Base-by-base conservation (phyloP, 2,113 vertebrate species). In the Cynocephalus volans region DNA sequence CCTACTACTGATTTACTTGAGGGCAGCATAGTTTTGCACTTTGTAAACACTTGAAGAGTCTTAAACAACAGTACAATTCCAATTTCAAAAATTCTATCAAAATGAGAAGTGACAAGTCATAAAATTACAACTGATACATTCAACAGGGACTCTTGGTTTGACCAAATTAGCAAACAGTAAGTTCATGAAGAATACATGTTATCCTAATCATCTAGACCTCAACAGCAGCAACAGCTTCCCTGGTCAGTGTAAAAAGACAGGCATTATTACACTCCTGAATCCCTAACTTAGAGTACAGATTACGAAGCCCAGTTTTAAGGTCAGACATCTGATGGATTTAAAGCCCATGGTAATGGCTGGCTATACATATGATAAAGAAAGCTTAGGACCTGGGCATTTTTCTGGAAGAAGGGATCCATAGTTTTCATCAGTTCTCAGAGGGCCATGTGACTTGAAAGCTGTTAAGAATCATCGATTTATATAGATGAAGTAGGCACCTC, bases 61-160 rank as follows among this genome's bases (percentile, higher is more conserved):
- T 86, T 81, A 86, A 69, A 70, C 17, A 50, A 82, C 11, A 81
- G 6, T 54, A 65, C 3, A 89, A 82, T 75, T 87, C 52, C n/a
- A 69, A 60, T 75, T 96, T 76, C 52, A 86, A 92, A 86, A 41
- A 85, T 50, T 58, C 62, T 76, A 24, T 64, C n/a, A 76, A 79
- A 90, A 24, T 50, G 64, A 67, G 26, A 84, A 83, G 23, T 56
- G 10, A 56, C 12, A n/a, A 36, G 11, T 82, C 48, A 33, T 52
- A 82, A 75, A 90, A 72, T 41, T 50, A 28, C 15, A 92, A 45
- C 18, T 81, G 14, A 11, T 65, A 15, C 26, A 93, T 83, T 31
- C 26, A 86, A n/a, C 36, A 50, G 15, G 50, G 54, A 72, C 12
- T 12, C 18, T 69, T 36, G 45, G 15, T 23, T 50, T 67, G 26